Evolutionary conservation across 2,113 vertebrate species (phyloP), one percentile per base, ranked within the genome.

Genomic region (Myotis yumanensis): DNA sequence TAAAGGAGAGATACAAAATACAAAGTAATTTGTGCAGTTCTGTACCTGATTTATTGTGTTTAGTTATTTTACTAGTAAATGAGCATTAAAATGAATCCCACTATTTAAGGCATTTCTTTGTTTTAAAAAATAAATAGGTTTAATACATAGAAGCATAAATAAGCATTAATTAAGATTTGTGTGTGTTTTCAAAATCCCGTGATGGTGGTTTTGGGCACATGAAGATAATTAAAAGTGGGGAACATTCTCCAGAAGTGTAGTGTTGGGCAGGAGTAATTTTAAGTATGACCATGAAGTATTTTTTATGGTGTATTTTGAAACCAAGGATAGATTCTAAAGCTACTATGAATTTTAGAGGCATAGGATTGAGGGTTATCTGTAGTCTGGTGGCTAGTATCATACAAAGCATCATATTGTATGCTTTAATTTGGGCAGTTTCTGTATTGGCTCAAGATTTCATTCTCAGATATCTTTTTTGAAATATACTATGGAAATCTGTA

Each of bases 221-320:
- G 57, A 80, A 75, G 64, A 46, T 77, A 54, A 52, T 66, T 11
- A 25, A 35, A 43, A 28, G 52, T 69, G 17, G 35, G 46, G 16
- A 40, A 23, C 43, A 25, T 22, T 30, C 48, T 25, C 37, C 9
- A 52, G 48, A 64, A 40, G 37, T n/a, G 3, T 18, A 32, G 23
- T 23, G 28, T 48, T 64, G 30, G 43, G 30, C 66, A 43, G 54
- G 20, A 17, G 48, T 62, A 69, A 28, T 30, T 30, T 73, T 59
- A 51, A 51, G 4, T 54, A 5, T 89, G 52, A 40, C 12, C 17
- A 9, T 18, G 28, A 40, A 30, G 25, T 69, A 6, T 75, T 73
- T 64, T 91, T 93, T 66, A 51, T 14, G 57, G 2, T 32, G 18
- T 25, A 48, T 73, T 95, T 79, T 64, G 83, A 95, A 43, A 40